A percentile compares a stretch with the other conserved stretches of the same genome.
phyloP scores from a whole-genome alignment of 2,888 invertebrate species.

The Anticlea derivata region DNA sequence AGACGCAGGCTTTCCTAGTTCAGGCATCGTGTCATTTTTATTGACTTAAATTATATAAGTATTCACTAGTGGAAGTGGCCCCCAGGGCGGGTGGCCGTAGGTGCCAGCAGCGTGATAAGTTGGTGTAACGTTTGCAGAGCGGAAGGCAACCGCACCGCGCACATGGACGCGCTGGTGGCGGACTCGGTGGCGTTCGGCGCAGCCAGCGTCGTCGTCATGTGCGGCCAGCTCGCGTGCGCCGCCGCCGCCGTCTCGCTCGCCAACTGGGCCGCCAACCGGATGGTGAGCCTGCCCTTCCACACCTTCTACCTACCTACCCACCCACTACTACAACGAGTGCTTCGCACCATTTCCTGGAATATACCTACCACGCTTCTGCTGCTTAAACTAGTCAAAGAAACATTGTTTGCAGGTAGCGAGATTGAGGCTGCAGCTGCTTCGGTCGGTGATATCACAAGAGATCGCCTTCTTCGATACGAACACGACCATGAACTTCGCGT shows the following conservation, averaged over 20 bases:
- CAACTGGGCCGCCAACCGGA: slow-evolving; percentile 80
- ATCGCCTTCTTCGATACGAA: slow-evolving; percentile 89
- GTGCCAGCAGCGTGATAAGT: no score
- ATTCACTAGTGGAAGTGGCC: no score
- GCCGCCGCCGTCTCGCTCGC: slow-evolving; percentile 80
- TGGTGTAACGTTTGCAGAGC: slow-evolving; percentile 46
- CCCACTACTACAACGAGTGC: no score
- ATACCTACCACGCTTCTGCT: no score
- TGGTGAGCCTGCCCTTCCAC: no score
- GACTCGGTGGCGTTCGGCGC: slow-evolving; percentile 81
- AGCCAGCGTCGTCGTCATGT: slow-evolving; percentile 76
- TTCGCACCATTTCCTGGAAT: no score
- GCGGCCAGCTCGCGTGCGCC: slow-evolving; percentile 75
- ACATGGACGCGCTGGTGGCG: slow-evolving; percentile 81
- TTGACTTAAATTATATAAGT: no score
- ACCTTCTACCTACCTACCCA: slow-evolving; percentile 34
- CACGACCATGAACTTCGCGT: slow-evolving; percentile 87
- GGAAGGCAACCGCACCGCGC: slow-evolving; percentile 63
- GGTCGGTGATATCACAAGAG: slow-evolving; percentile 87
- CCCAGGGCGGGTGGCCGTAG: no score
- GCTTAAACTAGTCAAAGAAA: background rate
- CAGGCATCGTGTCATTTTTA: no score
- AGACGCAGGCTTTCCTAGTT: no score
- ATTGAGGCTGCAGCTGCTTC: slow-evolving; percentile 85
- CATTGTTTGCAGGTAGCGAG: slow-evolving; percentile 73